phyloP scores from a whole-genome alignment of 2,113 vertebrate species.

The Ictidomys tridecemlineatus region DNA sequence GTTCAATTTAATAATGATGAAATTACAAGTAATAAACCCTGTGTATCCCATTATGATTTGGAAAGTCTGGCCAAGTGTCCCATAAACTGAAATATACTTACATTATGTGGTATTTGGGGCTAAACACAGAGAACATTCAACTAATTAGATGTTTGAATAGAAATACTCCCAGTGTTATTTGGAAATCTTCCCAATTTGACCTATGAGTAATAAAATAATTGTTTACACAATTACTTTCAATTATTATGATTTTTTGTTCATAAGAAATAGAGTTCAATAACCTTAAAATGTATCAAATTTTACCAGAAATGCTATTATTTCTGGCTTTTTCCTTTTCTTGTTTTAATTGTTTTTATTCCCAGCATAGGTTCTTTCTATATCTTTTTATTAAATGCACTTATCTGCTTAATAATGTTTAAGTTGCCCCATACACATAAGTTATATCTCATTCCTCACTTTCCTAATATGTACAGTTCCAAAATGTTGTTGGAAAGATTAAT shows the following conservation, averaged over 20 bases:
- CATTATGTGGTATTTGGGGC: not conserved
- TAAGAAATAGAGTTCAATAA: not conserved
- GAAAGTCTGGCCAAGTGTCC: not conserved
- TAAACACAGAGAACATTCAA: not conserved
- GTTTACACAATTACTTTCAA: not conserved
- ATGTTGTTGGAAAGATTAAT: not conserved
- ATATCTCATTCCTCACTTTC: not conserved
- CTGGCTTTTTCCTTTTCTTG: not conserved
- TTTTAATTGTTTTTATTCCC: not conserved
- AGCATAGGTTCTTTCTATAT: not conserved
- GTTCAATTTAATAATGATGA: slow-evolving; percentile 13
- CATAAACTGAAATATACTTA: not conserved
- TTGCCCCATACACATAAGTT: not conserved
- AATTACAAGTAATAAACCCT: not conserved
- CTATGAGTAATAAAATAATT: not conserved
- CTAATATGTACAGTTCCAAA: not conserved
- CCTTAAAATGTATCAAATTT: not conserved
- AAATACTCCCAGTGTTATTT: not conserved
- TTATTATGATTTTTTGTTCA: not conserved
- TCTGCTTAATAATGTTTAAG: not conserved
- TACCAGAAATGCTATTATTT: not conserved
- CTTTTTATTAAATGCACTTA: not conserved
- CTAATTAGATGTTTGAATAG: not conserved
- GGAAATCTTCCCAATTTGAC: not conserved
- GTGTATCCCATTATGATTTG: not conserved